phyloP scores from a whole-genome alignment of 2,797 vertebrate species.

The Parotocinclus haroldoi region DNA sequence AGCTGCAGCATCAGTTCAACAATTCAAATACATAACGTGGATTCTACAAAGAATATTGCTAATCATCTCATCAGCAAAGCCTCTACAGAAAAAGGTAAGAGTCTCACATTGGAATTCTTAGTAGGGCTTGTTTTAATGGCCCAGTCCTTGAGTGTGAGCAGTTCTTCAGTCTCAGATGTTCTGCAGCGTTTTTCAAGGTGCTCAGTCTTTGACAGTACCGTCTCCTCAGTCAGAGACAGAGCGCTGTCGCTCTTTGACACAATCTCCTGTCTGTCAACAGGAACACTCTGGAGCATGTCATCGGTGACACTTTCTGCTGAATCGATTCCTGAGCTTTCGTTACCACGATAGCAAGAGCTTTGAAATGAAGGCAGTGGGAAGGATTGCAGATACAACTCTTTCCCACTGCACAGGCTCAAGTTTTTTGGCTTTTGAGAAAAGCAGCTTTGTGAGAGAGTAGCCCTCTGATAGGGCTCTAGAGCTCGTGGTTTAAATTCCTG shows the following conservation, averaged over 20 bases:
- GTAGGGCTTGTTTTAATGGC: conserved; percentile 50
- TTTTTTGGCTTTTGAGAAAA: conserved; percentile 29
- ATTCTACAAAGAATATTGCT: conserved; percentile 7
- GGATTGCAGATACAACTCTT: conserved; percentile 35
- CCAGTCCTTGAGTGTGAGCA: conserved; percentile 46
- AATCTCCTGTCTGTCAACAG: conserved; percentile 19
- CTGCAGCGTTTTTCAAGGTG: conserved; percentile 45
- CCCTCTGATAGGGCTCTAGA: conserved; percentile 37
- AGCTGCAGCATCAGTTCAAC: too few species aligned
- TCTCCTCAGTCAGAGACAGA: conserved; percentile 10
- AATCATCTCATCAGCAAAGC: conserved; percentile 68
- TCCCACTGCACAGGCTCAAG: conserved; percentile 46
- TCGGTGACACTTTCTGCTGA: conserved; percentile 25
- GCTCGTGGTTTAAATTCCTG: conserved; percentile 51
- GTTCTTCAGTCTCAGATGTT: conserved; percentile 50
- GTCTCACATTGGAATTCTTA: conserved; percentile 58
- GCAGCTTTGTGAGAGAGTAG: conserved; percentile 20
- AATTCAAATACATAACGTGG: background rate
- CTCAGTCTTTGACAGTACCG: conserved; percentile 28
- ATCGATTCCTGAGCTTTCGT: conserved; percentile 37
- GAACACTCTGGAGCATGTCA: conserved; percentile 24
- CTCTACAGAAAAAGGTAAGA: conserved; percentile 70
- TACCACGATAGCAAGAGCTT: conserved; percentile 13
- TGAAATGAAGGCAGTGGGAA: conserved; percentile 22
- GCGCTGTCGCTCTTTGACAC: conserved; percentile 30